Evolutionary conservation across 2,797 vertebrate genomes (phyloP), one percentile per base, ranked within the genome.

Genomic region (Sciurus carolinensis): DNA sequence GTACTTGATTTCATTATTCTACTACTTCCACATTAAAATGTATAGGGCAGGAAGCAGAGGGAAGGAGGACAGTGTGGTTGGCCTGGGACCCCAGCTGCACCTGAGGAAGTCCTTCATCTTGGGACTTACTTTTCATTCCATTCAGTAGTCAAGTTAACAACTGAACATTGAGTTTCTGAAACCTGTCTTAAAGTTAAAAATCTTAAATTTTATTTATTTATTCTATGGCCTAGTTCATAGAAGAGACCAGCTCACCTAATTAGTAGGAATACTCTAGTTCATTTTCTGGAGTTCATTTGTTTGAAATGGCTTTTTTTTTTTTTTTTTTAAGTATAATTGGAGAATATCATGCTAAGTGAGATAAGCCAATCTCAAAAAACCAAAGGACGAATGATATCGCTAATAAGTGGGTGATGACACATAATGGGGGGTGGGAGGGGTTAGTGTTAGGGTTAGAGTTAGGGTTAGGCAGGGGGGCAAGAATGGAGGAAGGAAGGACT

Each of bases 211-310:
- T 80, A 84, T 77, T 84, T 80, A n/a, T 87, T 59, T 87, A 14
- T 88, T 97, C 50, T 95, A 54, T 42, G 50, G 8, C n/a, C 24
- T 90, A 30, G 11, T 84, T 95, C 33, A 79, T 42, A 57, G 36
- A 71, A 75, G 12, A 57, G 28, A 47, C 17, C 36, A 12, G 69
- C 44, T 59, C 12, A 50, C 2, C 2, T 50, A 5, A 64, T 77
- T 73, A 83, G 24, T 59, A 26, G 28, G 14, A 77, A 11, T 47
- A 50, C 24, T 84, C 15, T 57, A 39, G 5, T 77, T 26, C 0
- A 26, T 15, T 24, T 30, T 76, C 69, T 59, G 54, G 69, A 39
- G 64, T 30, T 59, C 22, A 62, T 36, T 47, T 87, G 73, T 82
- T 87, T 76, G 36, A 87, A 93, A 80, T 30, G 44, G 24, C 69